Evolutionary conservation across 2,113 vertebrate genomes (phyloP), one percentile per base, ranked within the genome.

Genomic region (Dinomys branickii): DNA sequence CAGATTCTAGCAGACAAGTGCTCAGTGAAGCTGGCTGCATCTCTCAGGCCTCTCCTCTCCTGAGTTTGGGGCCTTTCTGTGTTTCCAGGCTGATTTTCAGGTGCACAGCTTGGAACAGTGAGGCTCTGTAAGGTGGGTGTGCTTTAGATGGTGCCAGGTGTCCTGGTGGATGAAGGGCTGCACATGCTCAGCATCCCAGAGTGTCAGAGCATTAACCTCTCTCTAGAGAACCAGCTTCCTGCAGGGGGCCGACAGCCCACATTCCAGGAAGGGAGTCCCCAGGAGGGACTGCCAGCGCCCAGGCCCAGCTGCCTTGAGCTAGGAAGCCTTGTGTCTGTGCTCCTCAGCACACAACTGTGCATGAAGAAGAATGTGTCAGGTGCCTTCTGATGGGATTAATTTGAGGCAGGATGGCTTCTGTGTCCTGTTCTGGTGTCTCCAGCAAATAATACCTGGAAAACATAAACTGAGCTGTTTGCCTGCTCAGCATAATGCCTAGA

Each of bases 351-450:
- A 28, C 11, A 19, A 0, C 0, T 11, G 26, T 20, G 59, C 41
- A 14, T 4, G 8, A 16, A 11, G 26, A n/a, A 65, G 59, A 26
- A 38, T 7, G 4, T 14, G 20, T 26, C 33, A 16, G 52, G 16
- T 0, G 10, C 41, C 19, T 56, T 16, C 38, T 7, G 0, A 0
- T 3, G 0, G 2, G 3, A 44, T 2, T 33, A 30, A 41, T 22
- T 1, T 2, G 22, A 28, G 75, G 33, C 16, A 0, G n/a, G 26
- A 44, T 22, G 3, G 10, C 13, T 16, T 58, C 19, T 2, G 1
- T 0, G 65, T 30, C 56, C 44, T 22, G 28, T 1, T 26, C n/a
- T 7, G 5, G 13, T 3, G 1, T 50, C 56, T 28, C 8, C 7
- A 7, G 41, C 17, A 16, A 61, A 13, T 3, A 35, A 24, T 7